These are phyloP conservation scores for Galendromus occidentalis DNA, from an alignment of 1,140 invertebrate genomes.

Conservation along the genomic window DNA sequence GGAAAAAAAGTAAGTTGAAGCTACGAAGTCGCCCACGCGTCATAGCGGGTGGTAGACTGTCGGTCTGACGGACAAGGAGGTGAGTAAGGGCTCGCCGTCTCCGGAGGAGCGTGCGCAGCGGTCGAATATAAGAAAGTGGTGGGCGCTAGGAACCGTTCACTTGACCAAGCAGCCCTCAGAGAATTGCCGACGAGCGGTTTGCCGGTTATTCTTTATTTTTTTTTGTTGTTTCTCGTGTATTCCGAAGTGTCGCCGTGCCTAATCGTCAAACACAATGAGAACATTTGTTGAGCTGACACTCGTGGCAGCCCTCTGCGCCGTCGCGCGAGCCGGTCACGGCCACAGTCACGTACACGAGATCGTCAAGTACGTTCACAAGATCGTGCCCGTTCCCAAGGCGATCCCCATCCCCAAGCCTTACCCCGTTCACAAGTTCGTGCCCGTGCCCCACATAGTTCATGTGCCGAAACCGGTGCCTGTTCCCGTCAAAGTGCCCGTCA, in stretches of 20 bases:
- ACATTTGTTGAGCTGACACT: background rate
- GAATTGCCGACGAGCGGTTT: background rate
- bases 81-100: too few species aligned
- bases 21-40: too few species aligned
- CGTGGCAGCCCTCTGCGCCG: background rate
- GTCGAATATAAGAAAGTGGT: too few species aligned
- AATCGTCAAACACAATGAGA: background rate
- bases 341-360: constrained; percentile 5
- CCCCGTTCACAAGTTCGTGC: constrained; percentile 21
- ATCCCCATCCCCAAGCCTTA: constrained; percentile 23
- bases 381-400: constrained; percentile 23
- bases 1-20: too few species aligned
- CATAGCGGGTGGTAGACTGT: too few species aligned
- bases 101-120: too few species aligned
- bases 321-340: background rate
- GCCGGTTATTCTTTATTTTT: background rate
- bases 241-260: background rate
- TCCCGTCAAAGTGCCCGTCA: constrained; percentile 20
- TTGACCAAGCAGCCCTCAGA: too few species aligned
- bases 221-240: background rate
- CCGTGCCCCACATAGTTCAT: constrained; percentile 22
- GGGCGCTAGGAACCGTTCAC: too few species aligned
- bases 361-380: constrained; percentile 16
- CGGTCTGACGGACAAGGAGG: too few species aligned
- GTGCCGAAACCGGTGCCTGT: constrained; percentile 23